Conservation (phyloP, 2,113 vertebrate genomes). For the Brachirus orientalis region DNA sequence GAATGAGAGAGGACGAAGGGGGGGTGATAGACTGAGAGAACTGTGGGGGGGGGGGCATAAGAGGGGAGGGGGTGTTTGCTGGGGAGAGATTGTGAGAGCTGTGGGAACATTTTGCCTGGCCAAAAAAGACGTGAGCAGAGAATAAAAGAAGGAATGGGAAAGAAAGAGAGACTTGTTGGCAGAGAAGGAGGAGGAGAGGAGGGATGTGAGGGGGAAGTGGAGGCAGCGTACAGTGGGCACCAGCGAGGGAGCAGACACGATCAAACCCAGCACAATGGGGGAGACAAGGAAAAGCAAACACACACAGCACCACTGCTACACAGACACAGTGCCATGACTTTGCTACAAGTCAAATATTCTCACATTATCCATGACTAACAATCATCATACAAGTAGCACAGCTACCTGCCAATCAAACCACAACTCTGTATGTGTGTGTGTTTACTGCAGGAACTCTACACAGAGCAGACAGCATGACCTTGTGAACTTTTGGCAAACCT, state of each 20-base stretch:
- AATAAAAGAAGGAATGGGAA: slow-evolving; percentile 72
- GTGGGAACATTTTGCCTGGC: slow-evolving; percentile 69
- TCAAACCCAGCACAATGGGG: slow-evolving; percentile 39
- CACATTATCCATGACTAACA: neutral
- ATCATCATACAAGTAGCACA: too few relatives aligned
- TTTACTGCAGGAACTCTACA: neutral
- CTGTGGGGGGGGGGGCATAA: neutral
- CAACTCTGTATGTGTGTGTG: slow-evolving; percentile 7
- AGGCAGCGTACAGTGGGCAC: slow-evolving; percentile 55
- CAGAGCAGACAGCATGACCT: slow-evolving; percentile 26
- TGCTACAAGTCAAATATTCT: neutral
- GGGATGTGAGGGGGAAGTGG: neutral
- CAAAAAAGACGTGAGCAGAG: slow-evolving; percentile 70
- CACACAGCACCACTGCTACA: slow-evolving; percentile 23
- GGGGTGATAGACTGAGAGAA: slow-evolving; percentile 22
- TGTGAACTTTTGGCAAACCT: slow-evolving; percentile 24
- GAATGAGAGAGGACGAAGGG: slow-evolving; percentile 39
- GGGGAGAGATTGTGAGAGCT: slow-evolving; percentile 58
- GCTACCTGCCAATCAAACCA: slow-evolving; percentile 8
- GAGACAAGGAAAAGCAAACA: slow-evolving; percentile 49
- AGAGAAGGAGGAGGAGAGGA: slow-evolving; percentile 41
- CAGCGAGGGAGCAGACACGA: slow-evolving; percentile 49
- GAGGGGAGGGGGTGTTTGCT: neutral
- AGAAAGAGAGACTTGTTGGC: slow-evolving; percentile 78
- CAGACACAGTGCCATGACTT: neutral